phyloP scores from a whole-genome alignment of 2,888 invertebrate species.

The Drosophila flavopinicola region DNA sequence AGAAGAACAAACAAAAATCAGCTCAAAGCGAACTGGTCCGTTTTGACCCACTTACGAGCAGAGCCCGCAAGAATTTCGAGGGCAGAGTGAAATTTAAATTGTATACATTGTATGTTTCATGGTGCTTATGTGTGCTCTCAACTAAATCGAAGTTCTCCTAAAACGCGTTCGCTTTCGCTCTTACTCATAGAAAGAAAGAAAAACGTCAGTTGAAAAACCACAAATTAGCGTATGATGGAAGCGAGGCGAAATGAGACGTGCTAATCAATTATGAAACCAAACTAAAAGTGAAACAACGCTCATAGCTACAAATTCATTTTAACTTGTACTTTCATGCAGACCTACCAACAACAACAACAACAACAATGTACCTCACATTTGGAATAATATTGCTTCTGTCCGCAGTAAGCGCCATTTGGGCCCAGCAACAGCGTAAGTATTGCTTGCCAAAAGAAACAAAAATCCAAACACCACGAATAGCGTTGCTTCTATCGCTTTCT shows the following conservation, averaged over 20 bases:
- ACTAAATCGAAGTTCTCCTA: constrained; percentile 8
- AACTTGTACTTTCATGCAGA: constrained; percentile 80
- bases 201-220: constrained; percentile 29
- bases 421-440: constrained; percentile 79
- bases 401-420: constrained; percentile 58
- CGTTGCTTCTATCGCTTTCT: constrained; percentile 33
- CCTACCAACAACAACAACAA: constrained; percentile 36
- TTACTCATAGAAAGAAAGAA: constrained; percentile 49
- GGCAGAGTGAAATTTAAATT: constrained; percentile 64
- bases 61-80: constrained; percentile 49
- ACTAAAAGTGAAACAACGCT: constrained; percentile 62
- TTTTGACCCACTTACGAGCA: constrained; percentile 53
- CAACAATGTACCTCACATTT: constrained; percentile 66
- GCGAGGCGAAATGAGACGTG: constrained; percentile 44
- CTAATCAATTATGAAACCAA: constrained; percentile 74
- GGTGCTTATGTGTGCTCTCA: constrained; percentile 15
- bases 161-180: constrained; percentile 75
- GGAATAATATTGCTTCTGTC: constrained; percentile 64
- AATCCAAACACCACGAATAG: constrained; percentile 12
- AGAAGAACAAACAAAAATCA: constrained; percentile 45
- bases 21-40: constrained; percentile 50
- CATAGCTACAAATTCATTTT: constrained; percentile 29
- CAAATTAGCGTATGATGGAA: constrained; percentile 60
- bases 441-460: constrained; percentile 2
- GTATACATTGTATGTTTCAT: constrained; percentile 33